A percentile compares a stretch with the other conserved stretches of the same genome.
Evolutionary conservation across 2,113 vertebrate genomes (phyloP).

Genomic region (Rostratula benghalensis): DNA sequence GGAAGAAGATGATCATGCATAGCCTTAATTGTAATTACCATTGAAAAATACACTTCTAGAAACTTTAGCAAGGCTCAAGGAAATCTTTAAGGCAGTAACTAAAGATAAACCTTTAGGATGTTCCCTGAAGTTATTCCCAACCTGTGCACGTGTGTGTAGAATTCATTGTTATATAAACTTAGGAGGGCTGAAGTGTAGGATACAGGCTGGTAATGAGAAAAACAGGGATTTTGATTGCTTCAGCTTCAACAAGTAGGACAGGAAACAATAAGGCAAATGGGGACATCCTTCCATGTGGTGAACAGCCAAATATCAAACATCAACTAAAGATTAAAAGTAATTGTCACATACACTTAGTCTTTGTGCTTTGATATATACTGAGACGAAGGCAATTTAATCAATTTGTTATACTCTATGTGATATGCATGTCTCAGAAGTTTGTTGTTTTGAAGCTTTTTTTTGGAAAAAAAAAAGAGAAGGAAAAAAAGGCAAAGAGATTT

Average conservation of each 20-base stretch:
- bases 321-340: slow-evolving; percentile 14
- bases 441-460: slow-evolving; percentile 52
- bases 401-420: slow-evolving; percentile 44
- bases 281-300: neutral
- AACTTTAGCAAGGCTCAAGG: neutral
- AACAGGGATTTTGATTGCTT: neutral
- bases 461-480: neutral
- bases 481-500: slow-evolving; percentile 38
- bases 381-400: slow-evolving; percentile 46
- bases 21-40: neutral
- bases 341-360: slow-evolving; percentile 3
- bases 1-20: neutral
- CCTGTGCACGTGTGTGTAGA: neutral
- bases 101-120: neutral
- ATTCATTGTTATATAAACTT: slow-evolving; percentile 56
- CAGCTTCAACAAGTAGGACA: slow-evolving; percentile 45
- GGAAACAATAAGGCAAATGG: slow-evolving; percentile 16
- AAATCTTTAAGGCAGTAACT: neutral
- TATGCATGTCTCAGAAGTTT: slow-evolving; percentile 46
- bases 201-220: slow-evolving; percentile 29
- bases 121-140: slow-evolving; percentile 37
- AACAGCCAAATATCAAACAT: slow-evolving; percentile 11
- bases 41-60: slow-evolving; percentile 5
- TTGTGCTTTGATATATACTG: slow-evolving; percentile 47
- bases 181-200: slow-evolving; percentile 21